Percentiles rank a stretch among this genome's conserved stretches.
Evolutionary conservation across 2,888 invertebrate genomes (phyloP).

Genomic region (Chrysolina americana): DNA sequence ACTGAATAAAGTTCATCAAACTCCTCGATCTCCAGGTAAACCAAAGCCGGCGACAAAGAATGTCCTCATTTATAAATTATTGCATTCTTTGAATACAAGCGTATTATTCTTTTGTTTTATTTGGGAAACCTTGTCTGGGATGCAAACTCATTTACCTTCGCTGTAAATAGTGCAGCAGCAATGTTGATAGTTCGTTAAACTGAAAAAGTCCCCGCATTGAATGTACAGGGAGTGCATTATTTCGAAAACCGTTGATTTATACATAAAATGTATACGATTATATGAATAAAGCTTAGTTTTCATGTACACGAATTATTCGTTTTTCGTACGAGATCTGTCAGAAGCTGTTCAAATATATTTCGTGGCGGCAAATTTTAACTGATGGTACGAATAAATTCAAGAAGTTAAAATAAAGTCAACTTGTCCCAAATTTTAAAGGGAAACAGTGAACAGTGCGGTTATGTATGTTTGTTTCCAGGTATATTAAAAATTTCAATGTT

Average conservation of each 20-base stretch:
- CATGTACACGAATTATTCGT: no score
- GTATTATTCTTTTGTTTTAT: slow-evolving; percentile 27
- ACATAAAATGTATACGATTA: not conserved
- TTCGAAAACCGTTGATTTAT: not conserved
- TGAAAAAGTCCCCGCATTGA: not conserved
- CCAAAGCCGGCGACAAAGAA: slow-evolving; percentile 13
- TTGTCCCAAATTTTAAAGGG: no score
- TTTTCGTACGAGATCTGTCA: no score
- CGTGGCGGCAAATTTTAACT: no score
- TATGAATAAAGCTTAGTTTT: no score
- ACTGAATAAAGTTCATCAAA: slow-evolving; percentile 17
- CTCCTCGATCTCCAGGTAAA: not conserved
- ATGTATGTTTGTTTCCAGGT: no score
- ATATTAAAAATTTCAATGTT: no score
- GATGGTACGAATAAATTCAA: no score
- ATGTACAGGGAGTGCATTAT: not conserved
- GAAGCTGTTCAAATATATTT: no score
- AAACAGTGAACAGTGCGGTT: no score
- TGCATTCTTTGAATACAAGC: slow-evolving; percentile 26
- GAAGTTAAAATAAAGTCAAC: no score
- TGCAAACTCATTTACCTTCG: slow-evolving; percentile 29
- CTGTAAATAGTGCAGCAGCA: slow-evolving; percentile 15
- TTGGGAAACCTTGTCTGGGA: slow-evolving; percentile 28
- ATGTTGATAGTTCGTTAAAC: slow-evolving; percentile 13
- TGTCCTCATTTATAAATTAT: slow-evolving; percentile 26